Conservation (phyloP, 2,797 vertebrate genomes). For the Chrysolophus pictus region DNA sequence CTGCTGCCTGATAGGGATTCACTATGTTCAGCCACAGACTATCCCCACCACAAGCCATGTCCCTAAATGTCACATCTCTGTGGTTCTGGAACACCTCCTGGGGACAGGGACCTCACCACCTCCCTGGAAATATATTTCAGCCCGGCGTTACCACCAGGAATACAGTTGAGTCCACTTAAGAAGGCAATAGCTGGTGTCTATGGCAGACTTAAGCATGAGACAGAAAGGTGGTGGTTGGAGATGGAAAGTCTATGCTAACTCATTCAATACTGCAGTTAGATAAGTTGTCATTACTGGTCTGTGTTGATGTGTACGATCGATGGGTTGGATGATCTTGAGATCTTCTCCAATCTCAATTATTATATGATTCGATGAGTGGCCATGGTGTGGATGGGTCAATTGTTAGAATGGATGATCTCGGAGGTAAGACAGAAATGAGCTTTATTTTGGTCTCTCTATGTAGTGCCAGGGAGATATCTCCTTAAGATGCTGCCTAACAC, state of each 20-base stretch:
- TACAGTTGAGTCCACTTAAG: slow-evolving; percentile 84
- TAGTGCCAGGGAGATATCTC: not conserved
- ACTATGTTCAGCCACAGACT: too few relatives aligned
- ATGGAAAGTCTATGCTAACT: slow-evolving; percentile 26
- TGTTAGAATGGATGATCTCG: too few relatives aligned
- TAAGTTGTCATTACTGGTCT: not conserved
- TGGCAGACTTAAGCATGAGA: slow-evolving; percentile 83
- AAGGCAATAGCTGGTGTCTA: slow-evolving; percentile 78
- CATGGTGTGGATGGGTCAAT: too few relatives aligned
- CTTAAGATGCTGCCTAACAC: not conserved
- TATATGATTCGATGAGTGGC: too few relatives aligned
- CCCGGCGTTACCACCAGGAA: slow-evolving; percentile 81
- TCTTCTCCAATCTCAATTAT: too few relatives aligned
- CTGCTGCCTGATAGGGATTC: not conserved
- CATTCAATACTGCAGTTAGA: slow-evolving; percentile 46
- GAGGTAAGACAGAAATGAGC: not conserved
- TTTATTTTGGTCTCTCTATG: not conserved
- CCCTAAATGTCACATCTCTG: too few relatives aligned
- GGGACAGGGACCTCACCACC: too few relatives aligned
- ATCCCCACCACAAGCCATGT: too few relatives aligned
- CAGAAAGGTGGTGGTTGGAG: slow-evolving; percentile 73
- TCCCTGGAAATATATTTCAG: slow-evolving; percentile 83
- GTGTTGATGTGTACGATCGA: not conserved
- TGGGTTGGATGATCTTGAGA: too few relatives aligned
- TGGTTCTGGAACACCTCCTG: too few relatives aligned